A percentile compares a stretch with the other conserved stretches of the same genome.
phyloP scores from a whole-genome alignment of 2,113 vertebrate species.

The Cinclus mexicanus region DNA sequence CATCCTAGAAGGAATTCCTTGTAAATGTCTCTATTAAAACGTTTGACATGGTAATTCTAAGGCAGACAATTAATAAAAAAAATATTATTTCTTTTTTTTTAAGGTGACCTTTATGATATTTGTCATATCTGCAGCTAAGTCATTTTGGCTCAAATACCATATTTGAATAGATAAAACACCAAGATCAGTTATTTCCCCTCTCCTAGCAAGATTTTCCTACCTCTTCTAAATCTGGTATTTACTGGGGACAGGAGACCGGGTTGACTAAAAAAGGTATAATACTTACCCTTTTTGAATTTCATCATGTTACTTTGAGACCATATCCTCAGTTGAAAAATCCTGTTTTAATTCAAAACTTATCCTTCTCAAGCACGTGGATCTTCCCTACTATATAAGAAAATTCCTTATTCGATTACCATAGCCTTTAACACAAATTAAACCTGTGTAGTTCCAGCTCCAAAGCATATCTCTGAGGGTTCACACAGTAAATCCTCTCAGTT shows the following conservation, averaged over 20 bases:
- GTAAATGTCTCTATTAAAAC: not conserved
- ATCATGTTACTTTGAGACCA: not conserved
- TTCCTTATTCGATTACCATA: not conserved
- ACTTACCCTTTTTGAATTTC: not conserved
- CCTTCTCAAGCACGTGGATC: not conserved
- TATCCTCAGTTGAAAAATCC: not conserved
- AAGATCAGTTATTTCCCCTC: not conserved
- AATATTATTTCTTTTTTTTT: not conserved
- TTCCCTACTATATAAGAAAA: not conserved
- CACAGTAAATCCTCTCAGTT: not conserved
- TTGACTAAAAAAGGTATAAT: not conserved
- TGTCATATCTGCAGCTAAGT: not conserved
- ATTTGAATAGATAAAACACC: not conserved
- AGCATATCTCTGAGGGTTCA: fast-evolving
- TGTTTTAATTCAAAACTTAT: not conserved
- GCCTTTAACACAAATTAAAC: not conserved
- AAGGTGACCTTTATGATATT: not conserved
- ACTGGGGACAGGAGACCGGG: not conserved
- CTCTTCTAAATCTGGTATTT: not conserved
- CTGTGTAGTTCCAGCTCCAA: not conserved
- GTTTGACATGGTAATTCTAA: not conserved
- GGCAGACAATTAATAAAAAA: not conserved
- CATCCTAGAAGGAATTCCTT: not conserved
- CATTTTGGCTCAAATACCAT: not conserved
- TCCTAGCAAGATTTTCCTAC: not conserved